These are phyloP conservation scores for Xenops minutus DNA, from an alignment of 2,797 vertebrate genomes.

Conservation along the genomic window DNA sequence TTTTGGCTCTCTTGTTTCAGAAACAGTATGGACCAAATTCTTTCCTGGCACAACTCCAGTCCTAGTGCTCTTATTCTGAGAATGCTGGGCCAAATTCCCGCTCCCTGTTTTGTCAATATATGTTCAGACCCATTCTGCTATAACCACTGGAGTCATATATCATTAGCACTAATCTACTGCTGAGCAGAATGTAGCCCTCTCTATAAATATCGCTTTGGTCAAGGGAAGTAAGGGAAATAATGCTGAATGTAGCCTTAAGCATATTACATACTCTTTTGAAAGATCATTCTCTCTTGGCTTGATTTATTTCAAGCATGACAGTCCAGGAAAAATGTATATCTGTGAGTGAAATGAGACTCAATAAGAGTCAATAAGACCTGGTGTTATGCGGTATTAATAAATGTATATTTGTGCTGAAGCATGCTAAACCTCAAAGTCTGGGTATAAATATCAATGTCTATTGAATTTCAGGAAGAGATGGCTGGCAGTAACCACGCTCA, in stretches of 20 bases:
- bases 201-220: conserved; percentile 1
- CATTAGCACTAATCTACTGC: neutral
- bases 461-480: conserved; percentile 43
- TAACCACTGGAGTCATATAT: neutral
- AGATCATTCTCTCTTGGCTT: conserved; percentile 15
- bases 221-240: conserved; percentile 11
- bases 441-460: conserved; percentile 45
- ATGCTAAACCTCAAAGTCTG: conserved; percentile 28
- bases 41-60: neutral
- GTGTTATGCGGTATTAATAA: conserved; percentile 8
- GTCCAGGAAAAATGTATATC: neutral
- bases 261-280: neutral
- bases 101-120: neutral
- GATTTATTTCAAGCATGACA: neutral
- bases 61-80: neutral
- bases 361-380: neutral
- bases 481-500: neutral
- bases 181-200: neutral
- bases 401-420: conserved; percentile 39
- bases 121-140: neutral
- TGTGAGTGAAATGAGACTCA: neutral
- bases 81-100: neutral
- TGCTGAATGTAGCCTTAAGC: neutral
- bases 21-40: neutral
- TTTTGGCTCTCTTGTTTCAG: neutral